Percentiles rank a stretch among this genome's conserved stretches.
These are phyloP conservation scores for Drosophila grimshawi DNA, from an alignment of 1,140 invertebrate species.

Conservation along the genomic window DNA sequence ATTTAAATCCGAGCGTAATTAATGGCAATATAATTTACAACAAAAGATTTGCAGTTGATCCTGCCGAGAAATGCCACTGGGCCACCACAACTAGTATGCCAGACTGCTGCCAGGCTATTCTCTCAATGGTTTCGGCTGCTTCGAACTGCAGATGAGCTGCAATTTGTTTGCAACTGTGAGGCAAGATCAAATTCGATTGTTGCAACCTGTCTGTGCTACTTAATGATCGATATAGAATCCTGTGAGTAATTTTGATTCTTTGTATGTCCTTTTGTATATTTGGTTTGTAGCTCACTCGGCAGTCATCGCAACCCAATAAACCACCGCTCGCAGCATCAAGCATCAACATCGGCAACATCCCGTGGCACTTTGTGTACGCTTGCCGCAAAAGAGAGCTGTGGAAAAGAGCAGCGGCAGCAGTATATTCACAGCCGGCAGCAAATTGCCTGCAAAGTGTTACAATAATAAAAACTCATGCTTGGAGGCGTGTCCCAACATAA, in stretches of 20 bases:
- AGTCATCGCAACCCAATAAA: constrained; percentile 16
- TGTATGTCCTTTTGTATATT: not conserved
- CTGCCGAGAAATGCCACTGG: not conserved
- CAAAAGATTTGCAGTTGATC: constrained; percentile 28
- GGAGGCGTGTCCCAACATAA: constrained; percentile 80
- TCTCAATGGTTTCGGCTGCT: not conserved
- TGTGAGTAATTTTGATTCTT: not conserved
- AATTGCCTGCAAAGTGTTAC: constrained; percentile 80
- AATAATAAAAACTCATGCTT: constrained; percentile 82
- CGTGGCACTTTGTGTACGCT: constrained; percentile 53
- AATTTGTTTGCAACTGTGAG: too few relatives aligned
- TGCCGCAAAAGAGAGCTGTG: constrained; percentile 46
- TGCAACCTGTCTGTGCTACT: not conserved
- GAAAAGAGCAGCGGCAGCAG: constrained; percentile 35
- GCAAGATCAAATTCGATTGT: not conserved
- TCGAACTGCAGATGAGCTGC: constrained; percentile 30
- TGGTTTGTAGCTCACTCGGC: constrained; percentile 1
- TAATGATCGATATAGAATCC: not conserved
- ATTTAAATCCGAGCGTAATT: constrained; percentile 66
- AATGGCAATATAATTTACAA: constrained; percentile 79
- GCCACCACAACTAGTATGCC: not conserved
- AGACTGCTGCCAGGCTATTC: constrained; percentile 1
- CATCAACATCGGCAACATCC: constrained; percentile 20
- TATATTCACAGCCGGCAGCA: constrained; percentile 69
- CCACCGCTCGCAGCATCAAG: not conserved